Evolutionary conservation across 2,888 invertebrate species (phyloP).

Genomic region (Epistrophella euchroma): DNA sequence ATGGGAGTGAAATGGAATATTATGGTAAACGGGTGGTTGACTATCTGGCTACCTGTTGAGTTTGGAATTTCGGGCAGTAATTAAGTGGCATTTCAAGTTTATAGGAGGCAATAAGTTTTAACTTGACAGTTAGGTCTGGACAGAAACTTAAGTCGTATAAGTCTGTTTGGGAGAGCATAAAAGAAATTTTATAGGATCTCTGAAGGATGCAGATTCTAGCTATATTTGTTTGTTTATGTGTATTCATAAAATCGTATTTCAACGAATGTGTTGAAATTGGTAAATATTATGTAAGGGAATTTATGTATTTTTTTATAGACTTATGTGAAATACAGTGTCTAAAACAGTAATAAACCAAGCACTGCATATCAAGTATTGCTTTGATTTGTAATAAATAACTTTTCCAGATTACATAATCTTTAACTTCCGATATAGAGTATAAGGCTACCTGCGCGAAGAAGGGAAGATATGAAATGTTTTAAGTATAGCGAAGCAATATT

Average conservation of each 20-base stretch:
- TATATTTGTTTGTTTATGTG: neutral
- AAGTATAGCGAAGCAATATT: too few relatives aligned
- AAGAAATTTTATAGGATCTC: neutral
- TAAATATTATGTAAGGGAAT: neutral
- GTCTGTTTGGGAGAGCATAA: neutral
- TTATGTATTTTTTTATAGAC: neutral
- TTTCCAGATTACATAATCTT: too few relatives aligned
- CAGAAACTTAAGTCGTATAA: neutral
- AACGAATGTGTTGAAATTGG: conserved; percentile 7
- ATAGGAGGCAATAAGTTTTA: conserved; percentile 60
- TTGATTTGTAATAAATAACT: neutral
- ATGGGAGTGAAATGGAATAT: conserved; percentile 66
- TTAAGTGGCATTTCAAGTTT: conserved; percentile 63
- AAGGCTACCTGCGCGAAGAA: too few relatives aligned
- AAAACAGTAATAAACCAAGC: neutral
- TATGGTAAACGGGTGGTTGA: conserved; percentile 25
- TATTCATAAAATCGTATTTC: neutral
- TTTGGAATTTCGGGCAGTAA: conserved; percentile 66
- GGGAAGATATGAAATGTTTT: too few relatives aligned
- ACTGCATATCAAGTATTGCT: neutral
- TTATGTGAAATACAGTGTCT: neutral
- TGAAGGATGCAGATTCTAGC: neutral
- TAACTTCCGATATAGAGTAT: too few relatives aligned
- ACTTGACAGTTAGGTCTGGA: conserved; percentile 41
- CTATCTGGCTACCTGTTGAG: conserved; percentile 62